Percentiles rank a stretch among this genome's conserved stretches.
Conservation (phyloP, 2,888 invertebrate species). For the Chromoteleia sp. region DNA sequence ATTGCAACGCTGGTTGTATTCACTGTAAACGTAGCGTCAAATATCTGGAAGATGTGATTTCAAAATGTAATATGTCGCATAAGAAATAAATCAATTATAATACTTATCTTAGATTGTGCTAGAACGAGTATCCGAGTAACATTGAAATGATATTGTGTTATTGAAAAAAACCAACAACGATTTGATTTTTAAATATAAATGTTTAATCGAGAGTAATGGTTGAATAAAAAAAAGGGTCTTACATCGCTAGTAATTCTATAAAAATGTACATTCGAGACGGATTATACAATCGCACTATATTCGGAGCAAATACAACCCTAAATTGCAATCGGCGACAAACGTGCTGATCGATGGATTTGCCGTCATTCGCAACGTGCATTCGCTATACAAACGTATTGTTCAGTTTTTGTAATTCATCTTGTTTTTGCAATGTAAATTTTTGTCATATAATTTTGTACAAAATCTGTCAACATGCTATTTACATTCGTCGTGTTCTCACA, state of each 20-base stretch:
- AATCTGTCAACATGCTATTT: constrained; percentile 67
- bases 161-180: constrained; percentile 37
- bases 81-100: constrained; percentile 1
- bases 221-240: constrained; percentile 42
- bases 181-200: constrained; percentile 65
- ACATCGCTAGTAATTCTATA: constrained; percentile 4
- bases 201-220: constrained; percentile 58
- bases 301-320: constrained; percentile 62
- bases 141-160: constrained; percentile 12
- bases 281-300: constrained; percentile 46
- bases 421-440: constrained; percentile 30
- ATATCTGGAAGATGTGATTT: background rate
- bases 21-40: constrained; percentile 11
- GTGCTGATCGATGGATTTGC: constrained; percentile 27
- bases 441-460: constrained; percentile 68
- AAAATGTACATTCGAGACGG: constrained; percentile 64
- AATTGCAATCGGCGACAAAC: constrained; percentile 33
- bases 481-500: constrained; percentile 42
- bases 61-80: background rate
- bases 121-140: too few relatives aligned
- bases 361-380: constrained; percentile 25
- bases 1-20: constrained; percentile 45
- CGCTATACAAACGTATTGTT: constrained; percentile 38
- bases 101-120: constrained; percentile 21
- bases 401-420: constrained; percentile 11